Conservation (phyloP, 1,140 invertebrate species). For the Pinna nobilis region DNA sequence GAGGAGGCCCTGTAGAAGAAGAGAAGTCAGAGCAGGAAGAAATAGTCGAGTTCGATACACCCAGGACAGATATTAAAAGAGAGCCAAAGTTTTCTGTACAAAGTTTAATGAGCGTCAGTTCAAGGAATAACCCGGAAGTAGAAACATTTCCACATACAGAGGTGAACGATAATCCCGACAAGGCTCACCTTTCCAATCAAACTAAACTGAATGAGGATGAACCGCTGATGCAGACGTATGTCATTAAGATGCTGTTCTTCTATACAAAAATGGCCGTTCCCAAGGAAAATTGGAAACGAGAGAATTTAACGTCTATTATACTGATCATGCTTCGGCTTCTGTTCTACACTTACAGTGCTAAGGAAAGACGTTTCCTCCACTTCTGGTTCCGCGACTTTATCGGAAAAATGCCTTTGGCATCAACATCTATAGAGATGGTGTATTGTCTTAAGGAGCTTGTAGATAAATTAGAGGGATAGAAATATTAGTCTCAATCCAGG, state of each 20-base stretch:
- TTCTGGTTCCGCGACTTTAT: slow-evolving; percentile 16
- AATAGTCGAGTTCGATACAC: no score
- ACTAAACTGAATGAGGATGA: background rate
- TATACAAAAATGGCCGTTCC: background rate
- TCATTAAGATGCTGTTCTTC: slow-evolving; percentile 18
- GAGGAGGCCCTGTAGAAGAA: no score
- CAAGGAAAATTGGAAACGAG: background rate
- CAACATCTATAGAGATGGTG: no score
- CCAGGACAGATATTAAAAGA: no score
- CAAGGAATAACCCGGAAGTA: no score
- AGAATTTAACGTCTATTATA: background rate
- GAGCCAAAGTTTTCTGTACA: no score
- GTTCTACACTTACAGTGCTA: slow-evolving; percentile 3
- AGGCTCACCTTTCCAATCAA: background rate
- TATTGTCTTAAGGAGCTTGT: no score
- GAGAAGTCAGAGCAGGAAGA: no score
- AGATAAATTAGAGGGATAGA: no score
- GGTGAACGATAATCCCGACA: background rate
- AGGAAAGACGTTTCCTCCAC: slow-evolving; percentile 2
- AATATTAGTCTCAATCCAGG: no score
- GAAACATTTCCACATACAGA: background rate
- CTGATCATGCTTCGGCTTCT: background rate
- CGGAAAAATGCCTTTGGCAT: background rate
- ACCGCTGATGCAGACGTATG: slow-evolving; percentile 12
- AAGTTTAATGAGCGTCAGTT: no score